Percentiles rank a stretch among this genome's conserved stretches.
phyloP scores from a whole-genome alignment of 1,140 invertebrate genomes.

The Drosophila azteca region DNA sequence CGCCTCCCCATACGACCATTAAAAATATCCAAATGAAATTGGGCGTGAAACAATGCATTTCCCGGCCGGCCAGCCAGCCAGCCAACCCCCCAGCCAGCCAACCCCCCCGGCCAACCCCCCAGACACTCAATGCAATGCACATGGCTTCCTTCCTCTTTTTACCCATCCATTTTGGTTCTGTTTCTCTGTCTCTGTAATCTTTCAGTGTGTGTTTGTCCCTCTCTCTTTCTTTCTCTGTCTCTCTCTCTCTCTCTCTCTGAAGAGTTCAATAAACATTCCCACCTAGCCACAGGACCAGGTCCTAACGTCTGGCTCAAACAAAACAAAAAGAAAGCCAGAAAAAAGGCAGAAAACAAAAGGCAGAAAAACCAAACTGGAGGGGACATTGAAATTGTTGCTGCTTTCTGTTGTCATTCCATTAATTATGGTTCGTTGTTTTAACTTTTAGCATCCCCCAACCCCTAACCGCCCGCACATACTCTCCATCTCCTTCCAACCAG shows the following conservation, averaged over 20 bases:
- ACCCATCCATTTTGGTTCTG: conserved; percentile 17
- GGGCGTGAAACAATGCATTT: conserved; percentile 79
- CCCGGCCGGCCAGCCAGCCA: background rate
- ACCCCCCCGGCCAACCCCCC: background rate
- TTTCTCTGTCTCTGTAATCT: conserved; percentile 3
- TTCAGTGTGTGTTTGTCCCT: conserved; percentile 12
- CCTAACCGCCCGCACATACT: background rate
- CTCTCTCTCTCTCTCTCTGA: background rate
- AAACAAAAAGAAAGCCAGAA: background rate
- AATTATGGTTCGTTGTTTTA: conserved; percentile 82
- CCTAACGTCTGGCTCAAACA: conserved; percentile 11
- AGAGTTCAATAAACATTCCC: conserved; percentile 63
- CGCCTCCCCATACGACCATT: conserved; percentile 14
- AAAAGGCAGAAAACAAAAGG: conserved; percentile 4
- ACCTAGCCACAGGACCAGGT: conserved; percentile 24
- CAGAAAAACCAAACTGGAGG: conserved; percentile 5
- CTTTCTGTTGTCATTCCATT: conserved; percentile 82
- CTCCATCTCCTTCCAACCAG: conserved; percentile 16
- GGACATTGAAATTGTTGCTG: conserved; percentile 72
- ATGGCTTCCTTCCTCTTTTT: conserved; percentile 41
- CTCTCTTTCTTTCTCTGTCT: conserved; percentile 37
- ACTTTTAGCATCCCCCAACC: conserved; percentile 67
- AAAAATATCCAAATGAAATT: conserved; percentile 71
- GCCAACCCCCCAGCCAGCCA: background rate
- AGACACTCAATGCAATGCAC: conserved; percentile 27